Evolutionary conservation across 2,797 vertebrate genomes (phyloP).

Genomic region (Babyrousa celebensis): DNA sequence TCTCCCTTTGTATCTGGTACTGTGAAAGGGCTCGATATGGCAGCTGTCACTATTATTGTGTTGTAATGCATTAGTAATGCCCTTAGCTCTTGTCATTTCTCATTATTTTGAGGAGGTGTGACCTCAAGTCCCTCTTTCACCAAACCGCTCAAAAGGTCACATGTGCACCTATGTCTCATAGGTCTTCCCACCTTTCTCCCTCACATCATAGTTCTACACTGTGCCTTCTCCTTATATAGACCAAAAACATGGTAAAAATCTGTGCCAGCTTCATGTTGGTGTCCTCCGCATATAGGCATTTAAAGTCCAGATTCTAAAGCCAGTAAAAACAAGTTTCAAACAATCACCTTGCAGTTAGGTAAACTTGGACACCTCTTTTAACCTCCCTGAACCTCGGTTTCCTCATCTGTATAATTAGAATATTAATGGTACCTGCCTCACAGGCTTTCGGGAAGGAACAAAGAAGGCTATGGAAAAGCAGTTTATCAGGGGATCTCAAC

Average conservation of each 20-base stretch:
- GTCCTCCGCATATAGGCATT: not conserved
- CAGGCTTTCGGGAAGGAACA: not conserved
- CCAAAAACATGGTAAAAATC: not conserved
- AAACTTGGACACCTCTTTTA: not conserved
- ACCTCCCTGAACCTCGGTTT: not conserved
- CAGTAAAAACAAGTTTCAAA: not conserved
- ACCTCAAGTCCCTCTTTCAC: not conserved
- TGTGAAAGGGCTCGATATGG: not conserved
- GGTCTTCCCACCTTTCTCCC: not conserved
- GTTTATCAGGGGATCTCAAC: not conserved
- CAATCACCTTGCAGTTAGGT: not conserved
- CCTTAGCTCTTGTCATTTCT: not conserved
- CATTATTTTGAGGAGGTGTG: not conserved
- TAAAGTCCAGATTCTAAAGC: not conserved
- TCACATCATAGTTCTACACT: not conserved
- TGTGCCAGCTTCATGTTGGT: fast-evolving
- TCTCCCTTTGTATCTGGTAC: not conserved
- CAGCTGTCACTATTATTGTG: too few species aligned
- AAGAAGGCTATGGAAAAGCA: not conserved
- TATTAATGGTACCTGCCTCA: not conserved
- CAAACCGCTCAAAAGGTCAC: not conserved
- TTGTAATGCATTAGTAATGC: not conserved
- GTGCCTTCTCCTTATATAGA: not conserved
- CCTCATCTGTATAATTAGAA: not conserved
- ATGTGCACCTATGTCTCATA: not conserved